These are phyloP conservation scores for Mohoua ochrocephala DNA, from an alignment of 2,113 vertebrate species.

Conservation along the genomic window DNA sequence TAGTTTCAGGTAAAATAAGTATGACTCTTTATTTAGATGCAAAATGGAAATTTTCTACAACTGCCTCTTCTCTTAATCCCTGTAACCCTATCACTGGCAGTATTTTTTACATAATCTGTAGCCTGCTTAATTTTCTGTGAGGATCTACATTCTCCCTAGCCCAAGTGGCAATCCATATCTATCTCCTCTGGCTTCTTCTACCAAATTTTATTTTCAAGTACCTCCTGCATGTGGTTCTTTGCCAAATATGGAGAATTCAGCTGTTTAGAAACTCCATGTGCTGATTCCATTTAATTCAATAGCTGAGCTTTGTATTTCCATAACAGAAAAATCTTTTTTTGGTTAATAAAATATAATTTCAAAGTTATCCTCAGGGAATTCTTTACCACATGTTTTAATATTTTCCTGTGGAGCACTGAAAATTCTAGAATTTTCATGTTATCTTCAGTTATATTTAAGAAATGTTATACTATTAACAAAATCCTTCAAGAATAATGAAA, in stretches of 20 bases:
- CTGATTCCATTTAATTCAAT: not conserved
- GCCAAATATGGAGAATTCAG: not conserved
- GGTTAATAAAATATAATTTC: not conserved
- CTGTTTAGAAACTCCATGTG: not conserved
- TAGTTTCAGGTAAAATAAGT: not conserved
- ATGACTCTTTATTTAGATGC: not conserved
- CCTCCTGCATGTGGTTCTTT: not conserved
- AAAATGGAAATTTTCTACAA: not conserved
- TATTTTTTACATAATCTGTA: not conserved
- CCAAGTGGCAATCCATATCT: not conserved
- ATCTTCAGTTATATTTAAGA: not conserved
- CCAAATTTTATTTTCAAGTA: conserved; percentile 11
- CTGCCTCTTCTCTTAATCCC: not conserved
- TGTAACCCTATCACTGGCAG: not conserved
- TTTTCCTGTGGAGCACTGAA: conserved; percentile 9
- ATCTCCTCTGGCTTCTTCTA: not conserved
- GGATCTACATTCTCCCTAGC: not conserved
- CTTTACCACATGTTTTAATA: not conserved
- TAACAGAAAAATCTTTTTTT: not conserved
- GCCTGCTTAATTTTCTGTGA: conserved; percentile 9
- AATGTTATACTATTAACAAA: not conserved
- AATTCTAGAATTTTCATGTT: not conserved
- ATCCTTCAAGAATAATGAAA: not conserved
- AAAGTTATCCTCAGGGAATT: not conserved
- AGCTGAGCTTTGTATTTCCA: not conserved